Conservation (phyloP, 2,797 vertebrate genomes). For the Manis javanica region DNA sequence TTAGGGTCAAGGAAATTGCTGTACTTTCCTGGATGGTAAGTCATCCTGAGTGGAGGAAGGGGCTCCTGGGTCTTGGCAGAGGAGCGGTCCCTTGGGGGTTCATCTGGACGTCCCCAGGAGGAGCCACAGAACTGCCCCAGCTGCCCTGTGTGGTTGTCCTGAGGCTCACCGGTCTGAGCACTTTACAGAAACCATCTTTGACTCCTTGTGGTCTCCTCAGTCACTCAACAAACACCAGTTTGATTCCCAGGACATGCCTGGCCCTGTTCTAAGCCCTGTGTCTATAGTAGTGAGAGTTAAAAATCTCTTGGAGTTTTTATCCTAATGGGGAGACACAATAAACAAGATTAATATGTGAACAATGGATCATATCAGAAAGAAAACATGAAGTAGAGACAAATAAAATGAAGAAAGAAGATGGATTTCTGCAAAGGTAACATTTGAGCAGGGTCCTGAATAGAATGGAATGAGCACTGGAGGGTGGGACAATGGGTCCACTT, state of each 20-base stretch:
- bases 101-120: background rate
- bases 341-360: constrained; percentile 6
- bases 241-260: background rate
- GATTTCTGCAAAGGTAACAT: background rate
- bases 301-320: constrained; percentile 15
- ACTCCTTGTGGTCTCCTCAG: background rate
- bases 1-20: background rate
- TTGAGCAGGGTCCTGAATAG: background rate
- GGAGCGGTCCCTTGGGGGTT: background rate
- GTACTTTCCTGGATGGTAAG: background rate
- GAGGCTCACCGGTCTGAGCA: background rate
- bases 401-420: background rate
- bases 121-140: too few relatives aligned
- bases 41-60: background rate
- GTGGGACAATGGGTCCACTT: background rate
- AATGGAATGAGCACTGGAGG: background rate
- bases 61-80: too few relatives aligned
- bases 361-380: background rate
- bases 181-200: background rate
- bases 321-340: background rate
- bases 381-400: background rate
- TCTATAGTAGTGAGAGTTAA: background rate
- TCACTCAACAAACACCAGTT: background rate
- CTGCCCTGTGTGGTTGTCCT: background rate
- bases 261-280: background rate